Evolutionary conservation across 2,888 invertebrate genomes (phyloP), one percentile per base, ranked within the genome.

Genomic region (Sminthurides aquaticus): DNA sequence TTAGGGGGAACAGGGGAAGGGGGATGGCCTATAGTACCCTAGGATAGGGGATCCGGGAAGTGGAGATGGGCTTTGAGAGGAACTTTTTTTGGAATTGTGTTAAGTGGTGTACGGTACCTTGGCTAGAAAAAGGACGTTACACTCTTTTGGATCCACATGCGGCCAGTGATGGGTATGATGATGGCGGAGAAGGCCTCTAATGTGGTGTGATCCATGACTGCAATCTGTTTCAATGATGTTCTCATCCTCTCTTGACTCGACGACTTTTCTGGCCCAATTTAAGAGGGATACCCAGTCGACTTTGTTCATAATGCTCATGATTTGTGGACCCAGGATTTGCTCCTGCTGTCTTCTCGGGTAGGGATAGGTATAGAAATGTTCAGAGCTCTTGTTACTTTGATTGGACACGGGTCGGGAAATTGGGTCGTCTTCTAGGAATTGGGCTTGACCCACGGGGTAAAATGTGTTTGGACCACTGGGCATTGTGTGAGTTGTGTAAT

Each of bases 51-150:
- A n/a, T n/a, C n/a, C n/a, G n/a, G n/a, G n/a, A n/a, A n/a, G n/a
- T n/a, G n/a, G n/a, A n/a, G n/a, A n/a, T n/a, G n/a, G n/a, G n/a
- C 11, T 43, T 43, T 43, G 18, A 8, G 43, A 43, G 43, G 43
- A 43, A 43, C 18, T 43, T 43, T 43, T n/a, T n/a, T n/a, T n/a
- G n/a, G n/a, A n/a, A n/a, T n/a, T n/a, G n/a, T n/a, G n/a, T n/a
- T n/a, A n/a, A n/a, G n/a, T n/a, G n/a, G n/a, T n/a, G n/a, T n/a
- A n/a, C n/a, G 20, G 56, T 75, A 92, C 91, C 89, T 91, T 91
- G 80, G 87, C 85, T 68, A 92, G 84, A 81, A 93, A 92, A 76
- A 87, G 83, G 79, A 91, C 90, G 78, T 92, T 92, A 82, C 92
- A 93, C 76, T 88, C 87, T 79, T 89, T 89, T 64, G 90, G 88